Evolutionary conservation across 1,140 invertebrate genomes (phyloP).

Genomic region (Hestina assimilis): DNA sequence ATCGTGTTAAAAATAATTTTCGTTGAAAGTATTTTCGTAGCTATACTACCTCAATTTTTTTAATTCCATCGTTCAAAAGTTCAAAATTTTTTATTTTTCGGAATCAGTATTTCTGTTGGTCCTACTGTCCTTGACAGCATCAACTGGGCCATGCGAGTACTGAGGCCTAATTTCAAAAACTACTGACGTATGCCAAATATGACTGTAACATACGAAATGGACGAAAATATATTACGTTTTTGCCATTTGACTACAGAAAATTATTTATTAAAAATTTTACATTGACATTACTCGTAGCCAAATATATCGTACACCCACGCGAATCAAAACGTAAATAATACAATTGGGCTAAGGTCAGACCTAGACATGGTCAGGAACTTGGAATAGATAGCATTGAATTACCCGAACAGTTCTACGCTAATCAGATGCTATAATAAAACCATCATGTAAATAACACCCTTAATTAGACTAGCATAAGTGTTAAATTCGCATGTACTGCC

Average conservation of each 20-base stretch:
- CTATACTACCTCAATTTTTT: too few species aligned
- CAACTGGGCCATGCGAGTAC: too few species aligned
- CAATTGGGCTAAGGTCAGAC: slow-evolving; percentile 9
- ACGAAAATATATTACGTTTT: neutral
- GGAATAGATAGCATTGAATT: slow-evolving; percentile 14
- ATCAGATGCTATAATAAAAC: neutral
- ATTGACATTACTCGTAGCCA: neutral
- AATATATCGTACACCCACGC: neutral
- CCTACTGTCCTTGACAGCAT: too few species aligned
- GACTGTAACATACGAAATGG: too few species aligned
- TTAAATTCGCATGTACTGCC: neutral
- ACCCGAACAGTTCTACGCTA: slow-evolving; percentile 19
- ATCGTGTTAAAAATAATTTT: neutral
- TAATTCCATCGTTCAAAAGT: too few species aligned
- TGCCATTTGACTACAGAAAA: too few species aligned
- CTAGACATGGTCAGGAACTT: slow-evolving; percentile 12
- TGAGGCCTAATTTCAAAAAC: too few species aligned
- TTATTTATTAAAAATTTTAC: neutral
- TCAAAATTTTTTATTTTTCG: too few species aligned
- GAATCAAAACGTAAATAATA: neutral
- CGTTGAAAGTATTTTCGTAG: too few species aligned
- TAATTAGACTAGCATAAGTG: neutral
- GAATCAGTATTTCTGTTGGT: too few species aligned
- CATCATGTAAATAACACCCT: neutral
- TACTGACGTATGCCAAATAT: too few species aligned